Percentiles rank a stretch among this genome's conserved stretches.
Evolutionary conservation across 30 jellyfish, hydroid and myxozoan genomes (phyloP).

Genomic region (Pseudorhiza aurosa): DNA sequence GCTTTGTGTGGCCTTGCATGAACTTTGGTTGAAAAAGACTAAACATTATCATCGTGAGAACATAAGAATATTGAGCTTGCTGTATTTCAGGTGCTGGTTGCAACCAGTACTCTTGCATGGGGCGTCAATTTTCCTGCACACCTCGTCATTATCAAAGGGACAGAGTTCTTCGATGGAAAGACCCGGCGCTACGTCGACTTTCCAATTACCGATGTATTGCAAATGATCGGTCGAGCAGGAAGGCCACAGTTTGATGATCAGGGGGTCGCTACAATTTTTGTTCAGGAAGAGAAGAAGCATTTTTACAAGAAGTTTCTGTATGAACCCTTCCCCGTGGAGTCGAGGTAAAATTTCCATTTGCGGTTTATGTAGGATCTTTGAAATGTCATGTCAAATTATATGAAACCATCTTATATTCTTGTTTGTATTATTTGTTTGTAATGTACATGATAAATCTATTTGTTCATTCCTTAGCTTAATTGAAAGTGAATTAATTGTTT

Average conservation of each 20-base stretch:
- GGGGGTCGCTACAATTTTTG: conserved; percentile 98
- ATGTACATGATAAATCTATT: too few relatives aligned
- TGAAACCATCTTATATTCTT: too few relatives aligned
- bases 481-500: too few relatives aligned
- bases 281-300: conserved; percentile 96
- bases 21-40: too few relatives aligned
- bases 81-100: conserved; percentile 82
- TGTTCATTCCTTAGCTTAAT: too few relatives aligned
- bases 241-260: conserved; percentile 99
- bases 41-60: too few relatives aligned
- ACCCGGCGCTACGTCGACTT: conserved; percentile 93
- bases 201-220: conserved; percentile 98
- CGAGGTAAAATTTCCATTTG: conserved; percentile 63
- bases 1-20: too few relatives aligned
- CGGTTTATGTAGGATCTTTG: not conserved
- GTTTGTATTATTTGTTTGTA: not conserved
- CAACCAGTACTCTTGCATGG: conserved; percentile 99
- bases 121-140: conserved; percentile 99
- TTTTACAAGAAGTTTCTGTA: conserved; percentile 95
- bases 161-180: conserved; percentile 97
- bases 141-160: conserved; percentile 94
- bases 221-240: conserved; percentile 99
- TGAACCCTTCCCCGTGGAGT: conserved; percentile 99
- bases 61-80: too few relatives aligned
- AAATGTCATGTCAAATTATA: too few relatives aligned